These are phyloP conservation scores for Macrotrachela quadricornifera DNA, from an alignment of 1,140 invertebrate genomes.

Conservation along the genomic window DNA sequence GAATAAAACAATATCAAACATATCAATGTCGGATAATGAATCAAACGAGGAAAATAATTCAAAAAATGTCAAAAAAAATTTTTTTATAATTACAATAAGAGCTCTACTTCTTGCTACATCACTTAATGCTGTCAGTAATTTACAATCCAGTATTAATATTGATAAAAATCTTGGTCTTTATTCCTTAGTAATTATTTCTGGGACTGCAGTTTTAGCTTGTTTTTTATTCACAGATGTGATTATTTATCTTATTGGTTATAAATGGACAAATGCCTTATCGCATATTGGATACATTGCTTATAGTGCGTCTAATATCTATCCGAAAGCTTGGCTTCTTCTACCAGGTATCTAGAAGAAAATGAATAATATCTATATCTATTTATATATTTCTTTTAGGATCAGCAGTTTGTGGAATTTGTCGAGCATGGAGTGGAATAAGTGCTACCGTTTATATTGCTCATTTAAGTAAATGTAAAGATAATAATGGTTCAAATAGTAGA, in stretches of 20 bases:
- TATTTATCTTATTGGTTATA: conserved; percentile 68
- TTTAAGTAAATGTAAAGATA: no score
- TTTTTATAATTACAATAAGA: neutral
- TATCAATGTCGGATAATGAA: no score
- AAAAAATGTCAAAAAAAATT: neutral
- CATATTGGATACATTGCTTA: conserved; percentile 78
- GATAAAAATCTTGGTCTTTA: conserved; percentile 2
- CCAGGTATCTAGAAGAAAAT: no score
- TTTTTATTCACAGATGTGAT: conserved; percentile 60
- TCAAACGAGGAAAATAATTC: no score
- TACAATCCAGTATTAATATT: conserved; percentile 6
- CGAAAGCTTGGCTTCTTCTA: conserved; percentile 23
- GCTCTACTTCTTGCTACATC: conserved; percentile 2
- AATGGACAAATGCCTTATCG: conserved; percentile 73
- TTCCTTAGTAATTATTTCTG: conserved; percentile 59
- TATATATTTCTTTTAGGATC: no score
- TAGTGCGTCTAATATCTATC: conserved; percentile 74
- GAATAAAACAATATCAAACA: no score
- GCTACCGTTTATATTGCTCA: no score
- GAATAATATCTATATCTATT: no score
- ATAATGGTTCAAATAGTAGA: no score
- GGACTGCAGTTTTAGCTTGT: conserved; percentile 63
- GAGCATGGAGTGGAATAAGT: no score
- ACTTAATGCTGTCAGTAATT: neutral
- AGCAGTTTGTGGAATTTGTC: no score